phyloP scores from a whole-genome alignment of 2,797 vertebrate genomes.

The Sebastes flavidus region DNA sequence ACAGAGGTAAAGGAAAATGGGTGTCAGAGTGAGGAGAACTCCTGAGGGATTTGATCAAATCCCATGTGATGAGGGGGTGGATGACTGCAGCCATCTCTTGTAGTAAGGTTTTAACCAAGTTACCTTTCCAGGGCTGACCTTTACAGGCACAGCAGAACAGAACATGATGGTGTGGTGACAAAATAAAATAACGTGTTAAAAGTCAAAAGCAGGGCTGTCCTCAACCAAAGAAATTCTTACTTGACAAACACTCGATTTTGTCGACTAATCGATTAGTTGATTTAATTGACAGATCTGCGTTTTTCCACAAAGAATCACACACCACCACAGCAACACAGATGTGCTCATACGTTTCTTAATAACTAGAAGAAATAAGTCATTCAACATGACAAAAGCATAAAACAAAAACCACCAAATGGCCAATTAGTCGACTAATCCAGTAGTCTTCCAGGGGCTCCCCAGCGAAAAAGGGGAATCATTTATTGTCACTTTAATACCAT shows the following conservation, averaged over 20 bases:
- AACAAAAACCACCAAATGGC: too few relatives aligned
- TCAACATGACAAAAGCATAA: too few relatives aligned
- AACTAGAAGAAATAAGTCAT: too few relatives aligned
- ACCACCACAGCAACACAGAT: too few relatives aligned
- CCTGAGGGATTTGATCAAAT: slow-evolving; percentile 71
- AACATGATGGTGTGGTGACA: not conserved
- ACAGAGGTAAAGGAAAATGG: slow-evolving; percentile 34
- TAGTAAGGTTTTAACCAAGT: slow-evolving; percentile 33
- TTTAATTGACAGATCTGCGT: not conserved
- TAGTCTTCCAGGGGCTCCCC: too few relatives aligned
- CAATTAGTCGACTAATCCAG: too few relatives aligned
- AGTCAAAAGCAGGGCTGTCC: not conserved
- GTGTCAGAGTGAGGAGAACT: slow-evolving; percentile 41
- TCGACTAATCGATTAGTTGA: not conserved
- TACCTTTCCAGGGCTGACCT: slow-evolving; percentile 50
- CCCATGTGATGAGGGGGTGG: slow-evolving; percentile 43
- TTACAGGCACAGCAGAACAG: slow-evolving; percentile 23
- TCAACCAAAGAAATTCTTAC: not conserved
- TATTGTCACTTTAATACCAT: too few relatives aligned
- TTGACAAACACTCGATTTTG: not conserved
- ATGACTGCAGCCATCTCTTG: slow-evolving; percentile 8
- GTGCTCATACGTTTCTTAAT: too few relatives aligned
- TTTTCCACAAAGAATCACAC: too few relatives aligned
- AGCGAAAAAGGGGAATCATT: too few relatives aligned
- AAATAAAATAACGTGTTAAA: not conserved